Evolutionary conservation across 1,140 invertebrate genomes (phyloP), one percentile per base, ranked within the genome.

Genomic region (Dendrolimus punctatus): DNA sequence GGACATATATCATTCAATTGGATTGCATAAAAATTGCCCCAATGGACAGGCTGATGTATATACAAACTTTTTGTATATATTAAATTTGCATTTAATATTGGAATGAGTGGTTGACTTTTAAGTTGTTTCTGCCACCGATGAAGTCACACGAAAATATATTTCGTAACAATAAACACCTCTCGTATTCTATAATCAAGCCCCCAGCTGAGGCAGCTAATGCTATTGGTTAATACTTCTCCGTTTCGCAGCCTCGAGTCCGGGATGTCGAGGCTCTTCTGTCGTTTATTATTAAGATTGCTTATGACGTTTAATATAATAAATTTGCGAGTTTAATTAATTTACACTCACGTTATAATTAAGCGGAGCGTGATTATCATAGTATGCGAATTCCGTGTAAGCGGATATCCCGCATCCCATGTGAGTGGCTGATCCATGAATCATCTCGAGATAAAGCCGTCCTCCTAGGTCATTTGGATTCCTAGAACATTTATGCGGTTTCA

Each of bases 401-500:
- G 75, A 74, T 6, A 82, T 53, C 0, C 79, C 79, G 39, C 80
- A 83, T 4, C 80, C 80, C 51, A 83, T 66, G 53, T 76, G 72
- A 0, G 77, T 80, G 0, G 68, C 49, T 5, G 43, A 10, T 0
- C 68, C 74, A 8, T 60, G 45, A 8, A 77, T 51, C 61, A 74
- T 68, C n/a, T 58, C 53, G 8, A 73, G 37, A 56, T 70, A 76
- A 2, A 66, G 39, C 10, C 58, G 51, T 6, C 67, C 62, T 2
- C 10, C 51, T 37, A 55, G 56, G 7, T 47, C 51, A 6, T 47
- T 56, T 40, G 61, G 56, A 38, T 57, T 40, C 49, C 73, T 76
- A 52, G 8, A 8, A 51, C 6, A n/a, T 49, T 49, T 36, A 23
- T 3, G 23, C 23, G 23, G 23, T 23, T 23, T 23, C 3, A 3